Conservation (phyloP, 2,888 invertebrate species). For the Aleiodes alternator region DNA sequence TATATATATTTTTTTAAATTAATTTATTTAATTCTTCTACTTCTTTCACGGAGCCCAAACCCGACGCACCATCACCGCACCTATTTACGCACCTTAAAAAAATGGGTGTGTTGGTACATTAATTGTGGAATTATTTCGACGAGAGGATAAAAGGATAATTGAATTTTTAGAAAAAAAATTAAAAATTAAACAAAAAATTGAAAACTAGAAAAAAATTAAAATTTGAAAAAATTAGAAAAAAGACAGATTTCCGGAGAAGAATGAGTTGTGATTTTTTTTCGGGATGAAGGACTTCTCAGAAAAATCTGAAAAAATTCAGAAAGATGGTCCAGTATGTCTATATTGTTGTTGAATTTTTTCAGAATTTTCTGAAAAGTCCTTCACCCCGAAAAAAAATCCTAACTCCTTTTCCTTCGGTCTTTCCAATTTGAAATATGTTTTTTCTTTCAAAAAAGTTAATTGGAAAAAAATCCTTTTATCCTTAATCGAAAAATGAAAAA, state of each 20-base stretch:
- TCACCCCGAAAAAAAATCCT: neutral
- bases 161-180: neutral
- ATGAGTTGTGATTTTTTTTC: neutral
- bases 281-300: too few relatives aligned
- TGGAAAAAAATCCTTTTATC: constrained; percentile 1
- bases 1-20: constrained; percentile 4
- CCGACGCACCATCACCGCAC: constrained; percentile 72
- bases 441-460: neutral
- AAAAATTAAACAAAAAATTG: too few relatives aligned
- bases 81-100: constrained; percentile 52
- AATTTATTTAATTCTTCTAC: constrained; percentile 47
- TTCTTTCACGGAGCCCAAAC: constrained; percentile 62
- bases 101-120: constrained; percentile 47
- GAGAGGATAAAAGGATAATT: constrained; percentile 33
- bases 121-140: constrained; percentile 41
- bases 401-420: too few relatives aligned
- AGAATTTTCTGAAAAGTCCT: too few relatives aligned
- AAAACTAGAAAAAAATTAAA: too few relatives aligned
- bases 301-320: too few relatives aligned
- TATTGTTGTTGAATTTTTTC: too few relatives aligned
- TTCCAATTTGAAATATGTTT: too few relatives aligned
- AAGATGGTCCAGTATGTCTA: too few relatives aligned
- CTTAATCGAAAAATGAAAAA: neutral
- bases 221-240: neutral
- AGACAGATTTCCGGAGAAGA: neutral